These are phyloP conservation scores for Okamejei kenojei DNA, from an alignment of 2,797 vertebrate genomes.

Conservation along the genomic window DNA sequence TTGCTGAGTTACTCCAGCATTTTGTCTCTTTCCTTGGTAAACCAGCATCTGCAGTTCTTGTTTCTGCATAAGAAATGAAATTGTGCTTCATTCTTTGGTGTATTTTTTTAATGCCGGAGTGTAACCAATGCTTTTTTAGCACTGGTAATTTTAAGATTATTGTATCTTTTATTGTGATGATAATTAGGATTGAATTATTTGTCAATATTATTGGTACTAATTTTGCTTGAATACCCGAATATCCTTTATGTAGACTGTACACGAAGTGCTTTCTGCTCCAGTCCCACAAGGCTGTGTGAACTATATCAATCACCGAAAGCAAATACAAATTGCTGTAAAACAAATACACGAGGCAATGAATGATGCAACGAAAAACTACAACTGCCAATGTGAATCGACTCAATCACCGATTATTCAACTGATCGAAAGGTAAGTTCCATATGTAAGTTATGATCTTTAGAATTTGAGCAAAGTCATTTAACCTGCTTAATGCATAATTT, in stretches of 20 bases:
- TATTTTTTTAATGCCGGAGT: background rate
- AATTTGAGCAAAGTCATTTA: too few relatives aligned
- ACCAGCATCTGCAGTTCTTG: too few relatives aligned
- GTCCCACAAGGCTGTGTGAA: slow-evolving; percentile 43
- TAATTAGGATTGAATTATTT: background rate
- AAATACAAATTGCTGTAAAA: slow-evolving; percentile 41
- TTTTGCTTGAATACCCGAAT: background rate
- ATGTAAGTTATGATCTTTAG: background rate
- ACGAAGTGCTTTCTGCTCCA: slow-evolving; percentile 40
- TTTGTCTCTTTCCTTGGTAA: too few relatives aligned
- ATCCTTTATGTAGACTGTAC: slow-evolving; percentile 47
- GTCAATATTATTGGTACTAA: background rate
- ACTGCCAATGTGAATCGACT: slow-evolving; percentile 44
- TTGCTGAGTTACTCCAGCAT: too few relatives aligned
- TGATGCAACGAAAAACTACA: background rate
- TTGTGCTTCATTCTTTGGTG: background rate
- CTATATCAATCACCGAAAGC: slow-evolving; percentile 41
- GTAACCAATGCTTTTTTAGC: background rate
- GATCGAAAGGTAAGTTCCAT: slow-evolving; percentile 45
- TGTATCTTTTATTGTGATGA: background rate
- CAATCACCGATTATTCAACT: background rate
- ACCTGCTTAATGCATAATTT: background rate
- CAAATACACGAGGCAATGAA: background rate
- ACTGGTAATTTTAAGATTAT: background rate
- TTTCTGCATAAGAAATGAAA: background rate